These are phyloP conservation scores for Nineta flava DNA, from an alignment of 2,888 invertebrate genomes.

Conservation along the genomic window DNA sequence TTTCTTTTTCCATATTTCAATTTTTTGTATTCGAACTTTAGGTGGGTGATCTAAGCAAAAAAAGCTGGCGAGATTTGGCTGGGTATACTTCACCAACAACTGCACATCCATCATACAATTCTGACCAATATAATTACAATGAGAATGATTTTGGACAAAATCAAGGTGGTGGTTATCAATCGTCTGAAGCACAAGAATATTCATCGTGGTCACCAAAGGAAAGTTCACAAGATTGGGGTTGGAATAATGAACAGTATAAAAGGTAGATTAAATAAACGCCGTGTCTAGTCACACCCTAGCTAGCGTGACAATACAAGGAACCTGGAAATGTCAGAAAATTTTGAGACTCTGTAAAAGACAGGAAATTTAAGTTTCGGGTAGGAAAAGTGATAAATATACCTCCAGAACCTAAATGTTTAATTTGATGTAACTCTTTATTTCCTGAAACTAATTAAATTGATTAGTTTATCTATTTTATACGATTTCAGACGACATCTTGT, in stretches of 20 bases:
- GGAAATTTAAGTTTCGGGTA: too few species aligned
- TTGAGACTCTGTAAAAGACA: too few species aligned
- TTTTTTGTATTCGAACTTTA: slow-evolving; percentile 18
- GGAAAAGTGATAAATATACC: too few species aligned
- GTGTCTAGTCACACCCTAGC: too few species aligned
- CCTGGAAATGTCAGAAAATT: too few species aligned
- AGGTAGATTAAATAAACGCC: slow-evolving; percentile 17
- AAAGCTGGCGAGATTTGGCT: slow-evolving; percentile 39
- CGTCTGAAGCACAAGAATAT: slow-evolving; percentile 25
- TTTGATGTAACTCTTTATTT: too few species aligned
- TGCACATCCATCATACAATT: slow-evolving; percentile 7
- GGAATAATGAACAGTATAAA: slow-evolving; percentile 27
- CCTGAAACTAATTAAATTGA: too few species aligned
- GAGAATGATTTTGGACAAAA: slow-evolving; percentile 27
- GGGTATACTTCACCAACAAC: slow-evolving; percentile 15
- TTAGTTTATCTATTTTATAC: too few species aligned
- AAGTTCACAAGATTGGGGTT: slow-evolving; percentile 26
- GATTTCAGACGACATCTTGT: too few species aligned
- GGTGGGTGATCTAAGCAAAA: slow-evolving; percentile 50
- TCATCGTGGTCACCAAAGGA: slow-evolving; percentile 24
- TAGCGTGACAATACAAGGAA: too few species aligned
- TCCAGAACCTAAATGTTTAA: too few species aligned
- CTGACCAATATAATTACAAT: slow-evolving; percentile 13
- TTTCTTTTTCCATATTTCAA: slow-evolving; percentile 9
- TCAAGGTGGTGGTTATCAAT: slow-evolving; percentile 22